phyloP scores from a whole-genome alignment of 2,113 vertebrate genomes.

The Eleginops maclovinus region DNA sequence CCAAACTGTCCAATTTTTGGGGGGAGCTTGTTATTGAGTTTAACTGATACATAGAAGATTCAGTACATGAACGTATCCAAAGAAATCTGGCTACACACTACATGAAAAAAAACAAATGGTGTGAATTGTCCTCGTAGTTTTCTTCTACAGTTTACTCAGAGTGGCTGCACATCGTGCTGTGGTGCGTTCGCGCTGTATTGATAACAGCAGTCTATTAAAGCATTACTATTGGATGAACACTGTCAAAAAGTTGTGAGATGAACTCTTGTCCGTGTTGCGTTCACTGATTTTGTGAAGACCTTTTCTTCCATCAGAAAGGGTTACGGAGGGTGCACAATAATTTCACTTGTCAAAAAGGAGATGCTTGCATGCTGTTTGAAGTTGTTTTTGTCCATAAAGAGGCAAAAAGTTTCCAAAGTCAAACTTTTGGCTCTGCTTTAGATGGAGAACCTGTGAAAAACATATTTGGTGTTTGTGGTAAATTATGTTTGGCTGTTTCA shows the following conservation, averaged over 20 bases:
- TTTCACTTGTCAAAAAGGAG: not conserved
- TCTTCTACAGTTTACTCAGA: not conserved
- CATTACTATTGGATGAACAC: not conserved
- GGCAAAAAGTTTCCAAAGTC: not conserved
- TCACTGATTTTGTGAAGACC: not conserved
- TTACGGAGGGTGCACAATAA: too few relatives aligned
- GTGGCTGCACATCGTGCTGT: not conserved
- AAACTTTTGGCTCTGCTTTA: not conserved
- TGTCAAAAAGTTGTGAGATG: not conserved
- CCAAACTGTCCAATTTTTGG: constrained; percentile 10
- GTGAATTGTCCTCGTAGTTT: not conserved
- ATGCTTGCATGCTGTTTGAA: not conserved
- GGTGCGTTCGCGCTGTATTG: not conserved
- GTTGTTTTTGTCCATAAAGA: not conserved
- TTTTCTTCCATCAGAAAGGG: not conserved
- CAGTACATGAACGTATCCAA: not conserved
- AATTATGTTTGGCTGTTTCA: not conserved
- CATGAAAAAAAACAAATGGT: not conserved
- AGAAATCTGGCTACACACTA: not conserved
- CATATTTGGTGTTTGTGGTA: not conserved
- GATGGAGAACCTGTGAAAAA: not conserved
- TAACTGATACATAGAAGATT: not conserved
- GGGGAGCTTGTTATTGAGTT: constrained; percentile 16
- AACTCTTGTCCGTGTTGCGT: not conserved
- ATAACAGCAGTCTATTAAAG: not conserved